Evolutionary conservation across 2,797 vertebrate genomes (phyloP), one percentile per base, ranked within the genome.

Genomic region (Gymnoscopelus microlampas): DNA sequence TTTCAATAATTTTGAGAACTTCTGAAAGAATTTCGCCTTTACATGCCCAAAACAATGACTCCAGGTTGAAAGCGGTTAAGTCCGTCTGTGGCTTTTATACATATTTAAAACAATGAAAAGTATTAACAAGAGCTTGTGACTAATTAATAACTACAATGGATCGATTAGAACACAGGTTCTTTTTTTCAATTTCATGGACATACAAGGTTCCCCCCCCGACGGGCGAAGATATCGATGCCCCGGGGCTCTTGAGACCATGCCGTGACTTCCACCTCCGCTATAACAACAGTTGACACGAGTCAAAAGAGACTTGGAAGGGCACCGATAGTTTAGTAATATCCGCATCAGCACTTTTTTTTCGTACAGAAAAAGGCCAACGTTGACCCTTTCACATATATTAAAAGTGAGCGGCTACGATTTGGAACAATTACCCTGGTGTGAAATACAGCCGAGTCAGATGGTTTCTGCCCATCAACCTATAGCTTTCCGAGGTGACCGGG

Each of bases 361-460:
- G 58, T 44, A 6, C 5, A 0, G 2, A 39, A 44, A 81, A 86
- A 88, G 82, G 88, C 81, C 86, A 79, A 68, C 75, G 73, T 70
- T 82, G 84, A 87, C 77, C 83, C 70, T 85, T 85, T 88, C 79
- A 79, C 79, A 71, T 80, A 48, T 48, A 80, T 71, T 79, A 77
- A 82, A 89, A 85, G 64, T 50, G 61, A 66, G 15, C 24, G 71
- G 51, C 44, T 15, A 63, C 70, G 66, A 62, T 70, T 72, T 55
- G 26, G 80, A 75, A 69, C 68, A 56, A 48, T 81, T 79, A 83
- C 75, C 68, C 72, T 65, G 19, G 70, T 77, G 67, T 83, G 83
- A 87, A 81, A 84, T 63, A 63, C 78, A 76, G 82, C 89, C 86
- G 89, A 88, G 87, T 89, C 85, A 89, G 78, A 85, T 70, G 71